Evolutionary conservation across 2,888 invertebrate genomes (phyloP).

Genomic region (Drosophila fungiperda): DNA sequence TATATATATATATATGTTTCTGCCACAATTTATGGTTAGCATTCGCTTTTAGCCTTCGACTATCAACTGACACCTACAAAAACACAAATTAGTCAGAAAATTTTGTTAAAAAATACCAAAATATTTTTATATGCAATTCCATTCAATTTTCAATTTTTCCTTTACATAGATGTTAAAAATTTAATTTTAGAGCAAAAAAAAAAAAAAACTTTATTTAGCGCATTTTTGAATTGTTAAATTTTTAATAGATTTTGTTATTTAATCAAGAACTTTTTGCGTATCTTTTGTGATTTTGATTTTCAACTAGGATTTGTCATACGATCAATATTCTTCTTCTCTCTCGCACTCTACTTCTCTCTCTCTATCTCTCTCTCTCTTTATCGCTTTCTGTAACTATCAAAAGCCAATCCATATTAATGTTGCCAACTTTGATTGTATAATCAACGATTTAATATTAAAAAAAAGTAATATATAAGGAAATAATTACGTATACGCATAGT

Average conservation of each 20-base stretch:
- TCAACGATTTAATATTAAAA: conserved; percentile 12
- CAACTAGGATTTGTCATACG: too few relatives aligned
- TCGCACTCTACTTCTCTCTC: background rate
- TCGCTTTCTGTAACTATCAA: background rate
- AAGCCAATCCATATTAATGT: background rate
- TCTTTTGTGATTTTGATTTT: background rate
- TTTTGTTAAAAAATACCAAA: background rate
- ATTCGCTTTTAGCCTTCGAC: background rate
- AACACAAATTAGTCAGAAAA: background rate
- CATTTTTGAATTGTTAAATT: background rate
- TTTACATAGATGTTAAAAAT: background rate
- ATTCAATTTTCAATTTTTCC: background rate
- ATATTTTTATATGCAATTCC: too few relatives aligned
- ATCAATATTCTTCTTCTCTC: background rate
- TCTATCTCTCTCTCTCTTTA: background rate
- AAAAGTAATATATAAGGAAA: background rate
- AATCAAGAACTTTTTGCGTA: background rate
- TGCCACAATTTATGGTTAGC: background rate
- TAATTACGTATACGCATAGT: conserved; percentile 43
- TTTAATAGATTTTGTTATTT: background rate
- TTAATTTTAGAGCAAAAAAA: too few relatives aligned
- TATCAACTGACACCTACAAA: background rate
- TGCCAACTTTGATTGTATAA: conserved; percentile 18
- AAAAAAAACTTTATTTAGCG: too few relatives aligned
- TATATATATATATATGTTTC: background rate